A percentile compares a stretch with the other conserved stretches of the same genome.
These are phyloP conservation scores for Lepidurus arcticus DNA, from an alignment of 1,140 invertebrate species.

Conservation along the genomic window DNA sequence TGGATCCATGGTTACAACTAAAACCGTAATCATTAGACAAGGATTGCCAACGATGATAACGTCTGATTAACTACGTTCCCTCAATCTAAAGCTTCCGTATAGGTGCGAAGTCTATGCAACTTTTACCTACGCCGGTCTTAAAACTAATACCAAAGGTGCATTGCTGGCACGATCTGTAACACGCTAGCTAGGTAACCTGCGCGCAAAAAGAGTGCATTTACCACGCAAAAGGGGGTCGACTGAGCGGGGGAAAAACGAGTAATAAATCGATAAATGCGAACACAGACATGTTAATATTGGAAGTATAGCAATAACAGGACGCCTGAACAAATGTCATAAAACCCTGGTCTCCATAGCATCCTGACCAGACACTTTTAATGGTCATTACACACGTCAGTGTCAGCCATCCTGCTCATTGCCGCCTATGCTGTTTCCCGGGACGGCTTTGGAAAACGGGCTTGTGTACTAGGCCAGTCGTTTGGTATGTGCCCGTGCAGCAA, in stretches of 20 bases:
- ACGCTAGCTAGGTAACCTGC: slow-evolving; percentile 16
- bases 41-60: too few relatives aligned
- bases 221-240: not conserved
- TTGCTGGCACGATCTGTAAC: not conserved
- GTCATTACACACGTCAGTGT: slow-evolving; percentile 2
- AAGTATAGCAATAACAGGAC: not conserved
- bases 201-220: not conserved
- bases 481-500: too few relatives aligned
- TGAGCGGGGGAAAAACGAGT: too few relatives aligned
- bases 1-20: too few relatives aligned
- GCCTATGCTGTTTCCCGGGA: not conserved
- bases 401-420: not conserved
- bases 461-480: too few relatives aligned
- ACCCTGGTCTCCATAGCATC: not conserved
- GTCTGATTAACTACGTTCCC: too few relatives aligned
- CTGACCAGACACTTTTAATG: not conserved
- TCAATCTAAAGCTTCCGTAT: too few relatives aligned
- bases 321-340: slow-evolving; percentile 3
- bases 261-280: not conserved
- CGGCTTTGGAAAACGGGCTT: too few relatives aligned
- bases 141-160: not conserved
- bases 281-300: not conserved
- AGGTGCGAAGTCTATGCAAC: not conserved
- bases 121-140: not conserved
- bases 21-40: too few relatives aligned